Evolutionary conservation across 92 coral and sea anemone species (phyloP), one percentile per base, ranked within the genome.

Genomic region (Diadumene lineata): DNA sequence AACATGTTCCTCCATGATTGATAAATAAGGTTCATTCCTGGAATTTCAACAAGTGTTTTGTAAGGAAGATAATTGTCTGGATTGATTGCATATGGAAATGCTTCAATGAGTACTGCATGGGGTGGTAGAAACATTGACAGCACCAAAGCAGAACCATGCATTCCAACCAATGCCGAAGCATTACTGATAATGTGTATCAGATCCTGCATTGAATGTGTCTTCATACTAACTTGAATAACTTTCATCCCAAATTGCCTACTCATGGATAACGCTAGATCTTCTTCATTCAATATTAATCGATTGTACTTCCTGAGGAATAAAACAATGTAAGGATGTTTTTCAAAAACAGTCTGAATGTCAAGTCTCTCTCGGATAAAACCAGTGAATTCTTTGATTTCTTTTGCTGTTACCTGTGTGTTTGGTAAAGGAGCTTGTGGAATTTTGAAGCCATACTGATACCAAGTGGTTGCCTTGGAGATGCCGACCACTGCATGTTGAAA

Each of bases 361-460:
- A 96, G 85, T 51, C 84, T 76, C 25, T 67, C 69, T 69, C 58
- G 76, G 55, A 89, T 46, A 66, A 92, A 96, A 44, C 34, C 44
- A 63, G 93, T 80, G 46, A 96, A 96, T 70, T 89, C 96, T 13
- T 33, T 71, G 32, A 92, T 65, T 31, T 89, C 78, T 7, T 31
- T 30, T 33, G 90, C 92, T 32, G 82, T 79, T 34, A 88, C 61
- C 11, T 78, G 83, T 66, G 87, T 69, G 21, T 68, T 77, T 27
- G 85, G 77, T 19, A 90, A 79, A 43, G 96, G 87, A 3, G 96
- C 92, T 64, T 96, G 99, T 4, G 97, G 96, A 28, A 60, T 67
- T 21, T 77, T 87, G 33, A 96, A 96, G 22, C 99, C 99, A 82
- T 92, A 96, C 33, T 96, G 97, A 44, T 96, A 96, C 99, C 99